Base-by-base conservation (phyloP, 2,113 vertebrate genomes). In the Serinus canaria region DNA sequence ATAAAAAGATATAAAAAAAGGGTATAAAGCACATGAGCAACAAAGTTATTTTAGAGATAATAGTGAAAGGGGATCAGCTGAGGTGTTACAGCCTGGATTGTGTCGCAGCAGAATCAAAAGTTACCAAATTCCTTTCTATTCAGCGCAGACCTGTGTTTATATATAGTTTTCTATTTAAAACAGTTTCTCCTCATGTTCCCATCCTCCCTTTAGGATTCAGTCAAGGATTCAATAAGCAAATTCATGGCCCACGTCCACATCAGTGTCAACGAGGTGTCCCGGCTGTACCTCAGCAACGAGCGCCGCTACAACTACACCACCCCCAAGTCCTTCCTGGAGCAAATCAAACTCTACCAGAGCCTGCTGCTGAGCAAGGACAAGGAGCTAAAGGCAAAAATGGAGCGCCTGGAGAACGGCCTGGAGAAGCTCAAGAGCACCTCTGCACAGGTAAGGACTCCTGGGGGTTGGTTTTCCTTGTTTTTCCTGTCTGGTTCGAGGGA, bases 261-360 rank as follows among this genome's bases (percentile, higher is more conserved):
- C 18, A 99, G 98, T 13, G 99, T 99, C 94, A 99, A 99, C 13
- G 97, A 98, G 59, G 87, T 94, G 20, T 99, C 99, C 31, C 98
- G 89, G 69, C 92, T 98, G 66, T 99, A 99, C 89, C 97, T 99
- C 89, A 97, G 94, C 92, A 99, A 98, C 0, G 99, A 99, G 83
- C 98, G 98, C 7, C 98, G 98, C 41, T 98, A 98, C 95, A 99
- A 99, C 97, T 99, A 99, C 96, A 99, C 99, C 53, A 99, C 99
- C 3, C 99, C 99, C 43, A 99, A 99, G 90, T 99, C 99, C 0
- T 99, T 99, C 96, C 98, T 99, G 94, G 99, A 99, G 96, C 99
- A 99, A 92, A 99, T 99, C 97, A 99, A 98, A 83, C 98, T 99
- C 68, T 99, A 99, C 83, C 97, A 98, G 94, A 98, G 94, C 83